phyloP scores from a whole-genome alignment of 2,888 invertebrate species.

The Melipona bicolor region DNA sequence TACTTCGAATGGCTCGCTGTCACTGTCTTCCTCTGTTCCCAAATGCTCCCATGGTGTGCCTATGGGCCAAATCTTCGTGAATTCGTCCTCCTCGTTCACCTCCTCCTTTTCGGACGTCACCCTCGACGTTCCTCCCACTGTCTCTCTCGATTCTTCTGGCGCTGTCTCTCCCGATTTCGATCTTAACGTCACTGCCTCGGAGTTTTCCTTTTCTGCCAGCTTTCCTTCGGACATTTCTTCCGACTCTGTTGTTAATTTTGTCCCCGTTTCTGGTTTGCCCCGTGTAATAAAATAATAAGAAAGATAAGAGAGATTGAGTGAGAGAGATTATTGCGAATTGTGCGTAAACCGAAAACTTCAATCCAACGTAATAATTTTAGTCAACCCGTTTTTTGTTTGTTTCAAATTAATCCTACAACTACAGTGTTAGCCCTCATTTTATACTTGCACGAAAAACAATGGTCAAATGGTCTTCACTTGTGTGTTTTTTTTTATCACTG shows the following conservation, averaged over 20 bases:
- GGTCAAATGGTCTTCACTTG: too few relatives aligned
- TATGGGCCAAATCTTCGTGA: conserved; percentile 66
- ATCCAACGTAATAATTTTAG: too few relatives aligned
- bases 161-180: not conserved
- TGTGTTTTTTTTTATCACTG: too few relatives aligned
- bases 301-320: too few relatives aligned
- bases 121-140: not conserved
- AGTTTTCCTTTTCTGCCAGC: not conserved
- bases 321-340: too few relatives aligned
- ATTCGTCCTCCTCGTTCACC: not conserved
- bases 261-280: too few relatives aligned
- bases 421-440: too few relatives aligned
- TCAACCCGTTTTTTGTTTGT: too few relatives aligned
- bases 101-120: not conserved
- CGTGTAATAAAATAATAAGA: too few relatives aligned
- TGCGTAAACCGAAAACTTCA: too few relatives aligned
- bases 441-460: too few relatives aligned
- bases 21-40: conserved; percentile 18
- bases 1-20: conserved; percentile 58
- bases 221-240: fast-evolving
- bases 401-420: too few relatives aligned
- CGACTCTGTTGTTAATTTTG: not conserved
- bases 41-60: conserved; percentile 69
- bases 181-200: not conserved
- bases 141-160: not conserved